phyloP scores from a whole-genome alignment of 1,140 invertebrate genomes.

The Zaprionus inermis region DNA sequence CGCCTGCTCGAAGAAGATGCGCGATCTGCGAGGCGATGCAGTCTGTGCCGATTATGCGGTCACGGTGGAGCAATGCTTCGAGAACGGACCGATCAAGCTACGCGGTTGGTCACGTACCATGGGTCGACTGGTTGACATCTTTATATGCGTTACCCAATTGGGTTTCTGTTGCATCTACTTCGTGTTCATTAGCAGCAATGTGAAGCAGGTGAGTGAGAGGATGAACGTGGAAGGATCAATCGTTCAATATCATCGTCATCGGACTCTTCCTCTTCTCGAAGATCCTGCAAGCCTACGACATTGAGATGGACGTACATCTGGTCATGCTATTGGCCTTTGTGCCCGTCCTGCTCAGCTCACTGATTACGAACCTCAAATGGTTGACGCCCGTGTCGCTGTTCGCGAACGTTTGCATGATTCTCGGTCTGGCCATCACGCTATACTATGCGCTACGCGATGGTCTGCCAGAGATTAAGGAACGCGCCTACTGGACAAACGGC shows the following conservation, averaged over 20 bases:
- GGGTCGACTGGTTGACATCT: constrained; percentile 89
- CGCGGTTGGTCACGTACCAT: constrained; percentile 87
- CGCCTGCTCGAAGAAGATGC: constrained; percentile 88
- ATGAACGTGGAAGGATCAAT: neutral
- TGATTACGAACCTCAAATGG: constrained; percentile 91
- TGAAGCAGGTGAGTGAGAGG: constrained; percentile 87
- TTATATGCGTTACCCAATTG: constrained; percentile 95
- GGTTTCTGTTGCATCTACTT: constrained; percentile 98
- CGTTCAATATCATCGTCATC: neutral
- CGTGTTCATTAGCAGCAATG: constrained; percentile 94
- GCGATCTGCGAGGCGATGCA: constrained; percentile 84
- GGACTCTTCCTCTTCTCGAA: constrained; percentile 73
- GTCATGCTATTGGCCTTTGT: constrained; percentile 90
- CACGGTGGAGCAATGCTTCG: constrained; percentile 91
- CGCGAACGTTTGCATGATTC: constrained; percentile 89
- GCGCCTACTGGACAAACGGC: constrained; percentile 86
- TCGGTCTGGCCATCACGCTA: constrained; percentile 88
- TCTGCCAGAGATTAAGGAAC: constrained; percentile 86
- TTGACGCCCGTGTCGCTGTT: constrained; percentile 89
- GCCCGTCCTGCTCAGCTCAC: constrained; percentile 89
- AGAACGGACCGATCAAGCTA: constrained; percentile 87
- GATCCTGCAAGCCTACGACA: constrained; percentile 87
- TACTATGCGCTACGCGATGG: constrained; percentile 89
- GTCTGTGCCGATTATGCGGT: constrained; percentile 89
- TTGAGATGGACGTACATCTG: constrained; percentile 86